Conservation (phyloP, 2,888 invertebrate species). For the Pediacus dermestoides region DNA sequence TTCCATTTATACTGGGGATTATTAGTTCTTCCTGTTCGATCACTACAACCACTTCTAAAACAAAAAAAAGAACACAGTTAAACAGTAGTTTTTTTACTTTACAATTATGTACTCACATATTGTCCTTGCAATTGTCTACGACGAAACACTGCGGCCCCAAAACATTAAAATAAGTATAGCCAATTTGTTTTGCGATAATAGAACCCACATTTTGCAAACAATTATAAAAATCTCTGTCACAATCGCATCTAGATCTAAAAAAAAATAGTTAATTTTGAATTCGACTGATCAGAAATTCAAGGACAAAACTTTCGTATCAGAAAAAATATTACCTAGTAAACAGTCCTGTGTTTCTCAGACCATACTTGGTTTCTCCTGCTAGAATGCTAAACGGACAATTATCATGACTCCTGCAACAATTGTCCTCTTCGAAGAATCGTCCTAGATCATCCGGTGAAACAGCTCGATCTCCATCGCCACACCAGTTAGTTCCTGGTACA, state of each 20-base stretch:
- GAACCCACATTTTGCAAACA: slow-evolving; percentile 61
- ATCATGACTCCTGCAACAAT: slow-evolving; percentile 69
- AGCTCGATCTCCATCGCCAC: slow-evolving; percentile 65
- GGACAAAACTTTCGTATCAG: too few species aligned
- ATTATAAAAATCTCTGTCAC: slow-evolving; percentile 63
- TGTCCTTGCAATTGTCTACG: slow-evolving; percentile 30
- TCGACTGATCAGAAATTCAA: too few species aligned
- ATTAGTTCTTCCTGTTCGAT: too few species aligned
- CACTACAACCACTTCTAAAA: too few species aligned
- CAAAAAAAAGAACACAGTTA: too few species aligned
- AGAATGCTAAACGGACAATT: slow-evolving; percentile 60
- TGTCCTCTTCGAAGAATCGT: slow-evolving; percentile 61
- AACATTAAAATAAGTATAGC: slow-evolving; percentile 70
- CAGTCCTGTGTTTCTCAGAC: slow-evolving; percentile 62
- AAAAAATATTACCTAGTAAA: slow-evolving; percentile 62
- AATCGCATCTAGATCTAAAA: slow-evolving; percentile 65
- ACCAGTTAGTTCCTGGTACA: slow-evolving; percentile 60
- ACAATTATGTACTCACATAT: too few species aligned
- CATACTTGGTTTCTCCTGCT: slow-evolving; percentile 56
- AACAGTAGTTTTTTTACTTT: too few species aligned
- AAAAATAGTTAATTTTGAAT: too few species aligned
- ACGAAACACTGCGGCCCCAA: slow-evolving; percentile 70
- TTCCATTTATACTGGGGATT: too few species aligned
- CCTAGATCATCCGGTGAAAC: slow-evolving; percentile 60
- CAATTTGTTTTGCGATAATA: slow-evolving; percentile 58